Conservation (phyloP, 2,888 invertebrate genomes). For the Agrypnus murinus region DNA sequence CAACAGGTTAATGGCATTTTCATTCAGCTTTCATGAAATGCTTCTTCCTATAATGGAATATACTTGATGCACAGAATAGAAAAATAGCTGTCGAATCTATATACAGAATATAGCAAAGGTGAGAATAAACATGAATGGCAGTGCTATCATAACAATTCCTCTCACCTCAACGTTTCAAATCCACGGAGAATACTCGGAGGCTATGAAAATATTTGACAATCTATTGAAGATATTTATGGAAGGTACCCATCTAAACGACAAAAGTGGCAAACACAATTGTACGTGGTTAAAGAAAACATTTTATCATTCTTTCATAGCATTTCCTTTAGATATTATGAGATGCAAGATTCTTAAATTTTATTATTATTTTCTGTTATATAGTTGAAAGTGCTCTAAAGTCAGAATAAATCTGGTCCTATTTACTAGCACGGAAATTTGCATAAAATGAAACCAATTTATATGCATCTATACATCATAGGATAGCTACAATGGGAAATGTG, state of each 20-base stretch:
- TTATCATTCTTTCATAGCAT: conserved; percentile 9
- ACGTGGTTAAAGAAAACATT: conserved; percentile 22
- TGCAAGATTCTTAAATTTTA: not conserved
- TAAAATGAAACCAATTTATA: too few relatives aligned
- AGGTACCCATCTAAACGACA: conserved; percentile 29
- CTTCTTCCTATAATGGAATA: not conserved
- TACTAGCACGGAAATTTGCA: too few relatives aligned
- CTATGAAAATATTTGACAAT: conserved; percentile 37
- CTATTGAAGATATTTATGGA: conserved; percentile 38
- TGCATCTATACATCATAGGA: too few relatives aligned
- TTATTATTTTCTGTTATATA: too few relatives aligned
- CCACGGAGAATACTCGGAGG: conserved; percentile 20
- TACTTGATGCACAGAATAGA: conserved; percentile 17
- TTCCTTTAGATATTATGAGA: conserved; percentile 10
- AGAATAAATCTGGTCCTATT: too few relatives aligned
- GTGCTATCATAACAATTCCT: conserved; percentile 26
- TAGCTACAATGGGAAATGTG: too few relatives aligned
- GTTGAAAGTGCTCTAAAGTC: too few relatives aligned
- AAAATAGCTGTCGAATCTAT: conserved; percentile 17
- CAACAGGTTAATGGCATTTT: conserved; percentile 9
- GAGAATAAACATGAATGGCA: conserved; percentile 33
- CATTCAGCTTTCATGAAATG: conserved; percentile 4
- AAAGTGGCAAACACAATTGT: conserved; percentile 26
- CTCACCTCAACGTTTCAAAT: conserved; percentile 26
- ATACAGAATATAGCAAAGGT: conserved; percentile 28